Percentiles rank a stretch among this genome's conserved stretches.
phyloP scores from a whole-genome alignment of 1,140 invertebrate species.

The Drosophila setifemur region DNA sequence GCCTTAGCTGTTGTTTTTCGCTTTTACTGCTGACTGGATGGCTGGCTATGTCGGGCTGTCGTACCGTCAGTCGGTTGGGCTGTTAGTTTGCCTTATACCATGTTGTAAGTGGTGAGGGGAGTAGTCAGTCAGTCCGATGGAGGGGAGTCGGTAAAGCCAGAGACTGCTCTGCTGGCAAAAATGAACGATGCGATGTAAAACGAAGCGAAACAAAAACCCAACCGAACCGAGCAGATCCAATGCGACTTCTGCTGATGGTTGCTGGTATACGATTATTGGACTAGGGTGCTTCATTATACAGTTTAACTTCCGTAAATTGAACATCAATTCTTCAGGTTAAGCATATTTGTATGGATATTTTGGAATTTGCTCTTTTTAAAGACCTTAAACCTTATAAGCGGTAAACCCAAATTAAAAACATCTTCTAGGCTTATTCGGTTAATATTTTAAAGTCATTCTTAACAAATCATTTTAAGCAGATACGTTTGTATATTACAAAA shows the following conservation, averaged over 20 bases:
- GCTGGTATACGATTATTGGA: constrained; percentile 29
- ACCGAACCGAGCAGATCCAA: constrained; percentile 35
- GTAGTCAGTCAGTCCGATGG: no score
- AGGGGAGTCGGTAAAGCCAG: constrained; percentile 1
- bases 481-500: no score
- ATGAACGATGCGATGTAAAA: not conserved
- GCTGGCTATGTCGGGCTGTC: not conserved
- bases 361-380: no score
- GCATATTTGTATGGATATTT: no score
- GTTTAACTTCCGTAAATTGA: constrained; percentile 8
- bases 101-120: constrained; percentile 34
- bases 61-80: not conserved
- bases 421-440: no score
- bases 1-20: constrained; percentile 10
- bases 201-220: constrained; percentile 21
- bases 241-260: constrained; percentile 35
- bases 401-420: no score
- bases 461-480: no score
- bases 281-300: constrained; percentile 19
- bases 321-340: not conserved
- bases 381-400: no score
- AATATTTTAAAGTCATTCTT: no score
- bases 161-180: constrained; percentile 41
- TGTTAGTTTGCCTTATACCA: constrained; percentile 18
- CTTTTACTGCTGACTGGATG: constrained; percentile 47